A percentile compares a stretch with the other conserved stretches of the same genome.
These are phyloP conservation scores for Perca flavescens DNA, from an alignment of 2,113 vertebrate genomes.

Conservation along the genomic window DNA sequence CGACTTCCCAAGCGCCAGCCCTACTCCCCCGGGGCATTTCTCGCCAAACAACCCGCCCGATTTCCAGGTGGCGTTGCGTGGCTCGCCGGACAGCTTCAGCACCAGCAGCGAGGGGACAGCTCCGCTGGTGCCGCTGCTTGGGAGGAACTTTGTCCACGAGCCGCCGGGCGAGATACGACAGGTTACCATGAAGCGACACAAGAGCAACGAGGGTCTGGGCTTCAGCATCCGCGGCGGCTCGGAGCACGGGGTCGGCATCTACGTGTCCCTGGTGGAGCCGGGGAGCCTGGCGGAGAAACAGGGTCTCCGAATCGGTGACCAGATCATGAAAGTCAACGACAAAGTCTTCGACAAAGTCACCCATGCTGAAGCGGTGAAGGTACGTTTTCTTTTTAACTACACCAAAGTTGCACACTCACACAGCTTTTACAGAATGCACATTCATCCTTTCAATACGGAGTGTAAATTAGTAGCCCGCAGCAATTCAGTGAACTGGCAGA, in stretches of 20 bases:
- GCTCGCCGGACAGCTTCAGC: slow-evolving; percentile 84
- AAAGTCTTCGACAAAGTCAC: slow-evolving; percentile 92
- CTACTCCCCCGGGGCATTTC: slow-evolving; percentile 65
- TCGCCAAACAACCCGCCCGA: slow-evolving; percentile 58
- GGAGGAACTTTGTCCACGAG: slow-evolving; percentile 83
- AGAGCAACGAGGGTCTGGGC: slow-evolving; percentile 94
- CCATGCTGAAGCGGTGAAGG: slow-evolving; percentile 96
- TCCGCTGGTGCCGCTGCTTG: slow-evolving; percentile 81
- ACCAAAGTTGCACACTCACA: neutral
- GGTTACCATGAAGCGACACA: slow-evolving; percentile 91
- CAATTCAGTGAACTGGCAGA: neutral
- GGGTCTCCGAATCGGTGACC: slow-evolving; percentile 93
- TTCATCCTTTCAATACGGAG: neutral
- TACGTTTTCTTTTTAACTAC: slow-evolving; percentile 60
- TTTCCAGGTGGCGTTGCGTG: slow-evolving; percentile 75
- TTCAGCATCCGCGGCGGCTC: slow-evolving; percentile 98
- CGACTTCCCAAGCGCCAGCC: slow-evolving; percentile 71
- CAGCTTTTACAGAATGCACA: neutral
- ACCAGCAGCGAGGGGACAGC: slow-evolving; percentile 83
- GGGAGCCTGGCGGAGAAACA: slow-evolving; percentile 95
- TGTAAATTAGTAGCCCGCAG: neutral
- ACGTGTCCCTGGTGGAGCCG: slow-evolving; percentile 96
- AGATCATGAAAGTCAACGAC: slow-evolving; percentile 96
- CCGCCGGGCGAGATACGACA: slow-evolving; percentile 87
- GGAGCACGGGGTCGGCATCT: slow-evolving; percentile 97